Conservation (phyloP, 30 jellyfish, hydroid and myxozoan genomes). For the Nemopilema nomurai region DNA sequence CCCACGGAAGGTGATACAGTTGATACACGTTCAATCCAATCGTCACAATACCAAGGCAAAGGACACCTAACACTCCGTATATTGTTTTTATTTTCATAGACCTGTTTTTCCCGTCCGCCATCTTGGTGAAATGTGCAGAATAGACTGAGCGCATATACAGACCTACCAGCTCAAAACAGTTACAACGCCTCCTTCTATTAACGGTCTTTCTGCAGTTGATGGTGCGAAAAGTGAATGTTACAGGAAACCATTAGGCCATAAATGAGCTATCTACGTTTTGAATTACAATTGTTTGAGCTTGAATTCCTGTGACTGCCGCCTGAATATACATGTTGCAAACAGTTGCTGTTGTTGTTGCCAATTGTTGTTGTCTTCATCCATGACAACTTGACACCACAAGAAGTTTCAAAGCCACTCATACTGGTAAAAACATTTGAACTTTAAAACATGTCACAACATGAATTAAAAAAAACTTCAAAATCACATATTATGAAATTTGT, state of each 20-base stretch:
- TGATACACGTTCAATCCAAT: constrained; percentile 60
- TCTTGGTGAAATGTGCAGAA: background rate
- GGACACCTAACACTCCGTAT: constrained; percentile 36
- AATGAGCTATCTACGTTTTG: background rate
- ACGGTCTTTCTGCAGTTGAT: background rate
- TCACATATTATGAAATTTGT: too few relatives aligned
- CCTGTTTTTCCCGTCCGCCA: constrained; percentile 54
- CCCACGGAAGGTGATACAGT: constrained; percentile 55
- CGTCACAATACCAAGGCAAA: constrained; percentile 33
- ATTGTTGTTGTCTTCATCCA: too few relatives aligned
- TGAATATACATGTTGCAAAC: background rate
- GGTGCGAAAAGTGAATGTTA: background rate
- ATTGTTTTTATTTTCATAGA: constrained; percentile 14
- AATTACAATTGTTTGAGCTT: background rate
- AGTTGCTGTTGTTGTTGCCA: too few relatives aligned
- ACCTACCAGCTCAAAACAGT: background rate
- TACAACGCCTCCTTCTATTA: background rate
- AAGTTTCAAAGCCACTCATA: too few relatives aligned
- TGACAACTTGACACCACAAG: too few relatives aligned
- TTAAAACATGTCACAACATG: too few relatives aligned
- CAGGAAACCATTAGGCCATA: background rate
- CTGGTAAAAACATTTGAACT: too few relatives aligned
- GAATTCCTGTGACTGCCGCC: background rate
- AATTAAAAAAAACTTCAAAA: too few relatives aligned
- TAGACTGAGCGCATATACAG: background rate